Percentiles rank a stretch among this genome's conserved stretches.
Evolutionary conservation across 1,140 invertebrate species (phyloP).

Genomic region (Neomicropteryx cornuta): DNA sequence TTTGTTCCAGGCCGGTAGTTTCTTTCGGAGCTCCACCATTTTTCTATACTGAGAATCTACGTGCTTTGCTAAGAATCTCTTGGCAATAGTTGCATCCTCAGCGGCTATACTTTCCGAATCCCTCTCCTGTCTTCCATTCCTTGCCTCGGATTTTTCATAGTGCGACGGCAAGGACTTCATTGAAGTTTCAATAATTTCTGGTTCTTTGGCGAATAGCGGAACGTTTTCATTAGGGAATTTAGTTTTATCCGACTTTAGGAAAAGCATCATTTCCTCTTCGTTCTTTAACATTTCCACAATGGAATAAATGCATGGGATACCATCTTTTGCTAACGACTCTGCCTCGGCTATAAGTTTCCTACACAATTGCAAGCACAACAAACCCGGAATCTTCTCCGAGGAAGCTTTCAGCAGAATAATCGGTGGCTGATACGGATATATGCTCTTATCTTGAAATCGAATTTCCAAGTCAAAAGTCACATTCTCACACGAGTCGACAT

Average conservation of each 20-base stretch:
- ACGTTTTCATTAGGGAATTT: conserved; percentile 40
- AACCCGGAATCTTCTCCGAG: conserved; percentile 42
- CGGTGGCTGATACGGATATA: conserved; percentile 61
- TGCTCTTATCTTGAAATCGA: conserved; percentile 53
- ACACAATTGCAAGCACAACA: conserved; percentile 49
- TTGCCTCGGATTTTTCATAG: conserved; percentile 45
- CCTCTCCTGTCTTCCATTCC: conserved; percentile 35
- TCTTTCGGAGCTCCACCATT: conserved; percentile 47
- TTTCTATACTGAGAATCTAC: conserved; percentile 47
- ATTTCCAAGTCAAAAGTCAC: conserved; percentile 55
- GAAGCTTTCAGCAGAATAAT: conserved; percentile 50
- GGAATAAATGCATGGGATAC: conserved; percentile 55
- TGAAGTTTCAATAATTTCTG: conserved; percentile 21
- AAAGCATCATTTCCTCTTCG: conserved; percentile 50
- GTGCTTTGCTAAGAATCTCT: conserved; percentile 45
- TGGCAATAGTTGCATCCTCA: conserved; percentile 48
- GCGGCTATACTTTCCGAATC: conserved; percentile 40
- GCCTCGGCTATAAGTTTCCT: conserved; percentile 53
- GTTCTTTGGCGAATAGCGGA: conserved; percentile 30
- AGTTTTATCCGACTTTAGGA: conserved; percentile 41
- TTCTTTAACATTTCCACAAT: conserved; percentile 57
- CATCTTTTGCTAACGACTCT: conserved; percentile 44
- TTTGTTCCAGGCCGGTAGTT: conserved; percentile 57
- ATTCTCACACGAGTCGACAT: conserved; percentile 20
- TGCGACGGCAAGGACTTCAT: conserved; percentile 39